Evolutionary conservation across 2,888 invertebrate species (phyloP).

Genomic region (Dynastes grantii): DNA sequence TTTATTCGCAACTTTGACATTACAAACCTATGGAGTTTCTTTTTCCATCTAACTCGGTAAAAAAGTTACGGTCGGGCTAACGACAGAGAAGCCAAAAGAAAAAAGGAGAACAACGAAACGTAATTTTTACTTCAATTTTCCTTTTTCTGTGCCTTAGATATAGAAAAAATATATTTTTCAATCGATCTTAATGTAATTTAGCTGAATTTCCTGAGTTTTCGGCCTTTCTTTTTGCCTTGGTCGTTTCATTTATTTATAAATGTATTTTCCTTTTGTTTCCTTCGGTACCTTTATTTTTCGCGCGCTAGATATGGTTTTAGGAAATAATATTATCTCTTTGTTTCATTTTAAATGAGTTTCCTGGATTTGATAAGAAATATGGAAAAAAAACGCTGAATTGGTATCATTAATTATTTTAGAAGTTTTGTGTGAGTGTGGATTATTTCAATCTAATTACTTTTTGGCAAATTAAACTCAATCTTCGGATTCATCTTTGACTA

Average conservation of each 20-base stretch:
- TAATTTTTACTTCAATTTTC: conserved; percentile 31
- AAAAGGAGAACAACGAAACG: conserved; percentile 25
- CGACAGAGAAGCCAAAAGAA: conserved; percentile 4
- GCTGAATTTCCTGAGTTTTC: conserved; percentile 19
- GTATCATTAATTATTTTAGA: too few species aligned
- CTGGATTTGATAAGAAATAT: neutral
- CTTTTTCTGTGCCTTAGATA: conserved; percentile 25
- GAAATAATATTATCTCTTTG: conserved; percentile 23
- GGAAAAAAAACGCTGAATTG: too few species aligned
- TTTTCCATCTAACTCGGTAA: conserved; percentile 29
- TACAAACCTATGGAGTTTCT: conserved; percentile 55
- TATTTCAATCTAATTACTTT: too few species aligned
- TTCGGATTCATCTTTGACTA: too few species aligned
- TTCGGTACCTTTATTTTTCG: conserved; percentile 7
- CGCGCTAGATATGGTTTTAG: neutral
- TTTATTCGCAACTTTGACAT: conserved; percentile 55
- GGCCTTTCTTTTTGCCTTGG: neutral
- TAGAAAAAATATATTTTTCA: conserved; percentile 43
- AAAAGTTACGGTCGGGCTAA: neutral
- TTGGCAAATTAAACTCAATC: too few species aligned
- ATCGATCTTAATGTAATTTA: conserved; percentile 59
- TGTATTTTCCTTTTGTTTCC: conserved; percentile 37
- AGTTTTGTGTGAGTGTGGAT: too few species aligned
- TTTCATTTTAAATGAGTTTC: neutral
- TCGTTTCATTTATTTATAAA: conserved; percentile 41